phyloP scores from a whole-genome alignment of 2,888 invertebrate genomes.

The Cheilosia grossa region DNA sequence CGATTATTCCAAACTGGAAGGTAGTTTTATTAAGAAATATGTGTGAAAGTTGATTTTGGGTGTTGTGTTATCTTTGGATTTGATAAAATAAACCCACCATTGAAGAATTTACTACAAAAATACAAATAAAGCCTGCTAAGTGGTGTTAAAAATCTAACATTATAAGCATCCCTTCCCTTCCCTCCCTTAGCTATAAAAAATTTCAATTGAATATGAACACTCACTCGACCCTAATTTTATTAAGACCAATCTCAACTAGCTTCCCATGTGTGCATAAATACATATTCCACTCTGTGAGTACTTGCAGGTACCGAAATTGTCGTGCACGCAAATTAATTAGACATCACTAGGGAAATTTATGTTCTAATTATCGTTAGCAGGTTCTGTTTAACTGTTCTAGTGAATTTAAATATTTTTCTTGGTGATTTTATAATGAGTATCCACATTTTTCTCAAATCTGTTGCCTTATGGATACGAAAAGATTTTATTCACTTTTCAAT shows the following conservation, averaged over 20 bases:
- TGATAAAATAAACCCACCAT: no score
- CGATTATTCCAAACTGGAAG: no score
- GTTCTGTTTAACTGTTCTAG: not conserved
- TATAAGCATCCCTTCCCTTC: no score
- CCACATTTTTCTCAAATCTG: not conserved
- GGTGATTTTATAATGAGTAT: not conserved
- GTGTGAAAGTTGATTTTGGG: no score
- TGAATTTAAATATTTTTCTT: not conserved
- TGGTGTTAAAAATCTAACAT: no score
- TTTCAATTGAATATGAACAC: slow-evolving; percentile 8
- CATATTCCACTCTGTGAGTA: not conserved
- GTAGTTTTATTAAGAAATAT: no score
- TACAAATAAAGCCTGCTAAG: no score
- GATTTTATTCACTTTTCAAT: not conserved
- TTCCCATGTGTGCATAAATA: not conserved
- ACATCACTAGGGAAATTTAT: slow-evolving; percentile 28
- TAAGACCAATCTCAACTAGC: not conserved
- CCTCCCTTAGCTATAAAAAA: not conserved
- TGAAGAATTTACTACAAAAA: no score
- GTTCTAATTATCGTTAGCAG: slow-evolving; percentile 24
- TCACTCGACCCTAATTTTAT: slow-evolving; percentile 3
- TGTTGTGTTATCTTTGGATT: no score
- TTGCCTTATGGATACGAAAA: not conserved
- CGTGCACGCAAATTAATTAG: slow-evolving; percentile 48
- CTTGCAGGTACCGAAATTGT: slow-evolving; percentile 6